Base-by-base conservation (phyloP, 2,797 vertebrate genomes). In the Trachops cirrhosus region DNA sequence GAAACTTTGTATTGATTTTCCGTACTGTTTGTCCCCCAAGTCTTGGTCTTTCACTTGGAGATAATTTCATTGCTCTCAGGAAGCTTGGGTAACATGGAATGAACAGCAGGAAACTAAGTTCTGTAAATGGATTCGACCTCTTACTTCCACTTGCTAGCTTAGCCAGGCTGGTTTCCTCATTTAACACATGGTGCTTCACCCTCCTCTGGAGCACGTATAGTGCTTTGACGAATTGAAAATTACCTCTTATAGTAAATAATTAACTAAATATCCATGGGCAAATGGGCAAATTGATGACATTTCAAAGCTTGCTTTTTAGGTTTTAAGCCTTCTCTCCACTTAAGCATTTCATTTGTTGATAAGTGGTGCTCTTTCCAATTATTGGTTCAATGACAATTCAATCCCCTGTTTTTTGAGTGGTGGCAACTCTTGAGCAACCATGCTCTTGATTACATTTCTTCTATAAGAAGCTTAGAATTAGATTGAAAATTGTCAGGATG, bases 1-100 rank as follows among this genome's bases (percentile, higher is more conserved):
- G 84, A 92, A 95, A 97, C 89, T 93, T 89, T 86, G 68, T 97
- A 97, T 96, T 96, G 97, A 97, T 97, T 97, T 97, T 97, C 78
- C 0, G 59, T 97, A 95, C 94, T 96, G 94, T 96, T 97, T 96
- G 90, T 95, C 83, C 95, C 78, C 93, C 79, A 96, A 96, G 75
- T 94, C 89, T 86, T 87, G 75, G 84, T 91, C 83, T 94, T 96
- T 96, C 91, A 91, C 96, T 95, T 96, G 93, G 96, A 96, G 95
- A 95, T 95, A 96, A 97, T 96, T 95, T 95, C 88, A 96, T 97
- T 97, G 95, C 84, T 89, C 92, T 84, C 29, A 29, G 90, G 96
- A 96, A 96, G 93, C 96, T 82, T 87, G 89, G 70, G 21, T 87
- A 96, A 94, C 59, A 52, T 32, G 62, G 84, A 93, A 96, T 90